phyloP scores from a whole-genome alignment of 2,888 invertebrate species.

The Habrosyne pyritoides region DNA sequence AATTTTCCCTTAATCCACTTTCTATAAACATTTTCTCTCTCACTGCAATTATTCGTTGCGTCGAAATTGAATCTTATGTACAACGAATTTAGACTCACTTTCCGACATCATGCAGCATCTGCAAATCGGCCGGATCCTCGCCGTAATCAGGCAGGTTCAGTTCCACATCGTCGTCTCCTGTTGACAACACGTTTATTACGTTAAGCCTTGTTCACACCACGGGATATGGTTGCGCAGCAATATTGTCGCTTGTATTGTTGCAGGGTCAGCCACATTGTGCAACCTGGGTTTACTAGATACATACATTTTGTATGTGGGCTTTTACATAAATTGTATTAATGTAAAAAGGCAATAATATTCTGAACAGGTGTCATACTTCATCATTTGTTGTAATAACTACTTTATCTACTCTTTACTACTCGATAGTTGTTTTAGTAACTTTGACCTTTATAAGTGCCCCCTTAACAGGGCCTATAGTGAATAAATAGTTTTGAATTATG shows the following conservation, averaged over 20 bases:
- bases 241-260: not conserved
- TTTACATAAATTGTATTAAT: no score
- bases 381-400: no score
- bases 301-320: no score
- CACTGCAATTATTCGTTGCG: not conserved
- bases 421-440: no score
- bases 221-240: not conserved
- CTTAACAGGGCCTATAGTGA: no score
- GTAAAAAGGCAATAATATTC: no score
- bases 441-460: no score
- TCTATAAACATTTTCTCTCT: not conserved
- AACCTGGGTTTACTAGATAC: not conserved
- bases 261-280: not conserved
- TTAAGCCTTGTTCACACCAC: slow-evolving; percentile 2
- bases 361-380: no score
- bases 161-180: slow-evolving; percentile 80
- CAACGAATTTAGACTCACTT: slow-evolving; percentile 82
- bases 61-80: not conserved
- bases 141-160: slow-evolving; percentile 83
- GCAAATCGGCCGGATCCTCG: slow-evolving; percentile 86
- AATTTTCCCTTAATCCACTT: not conserved
- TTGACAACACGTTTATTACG: slow-evolving; percentile 22
- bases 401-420: no score
- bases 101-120: slow-evolving; percentile 86
- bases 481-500: no score